Evolutionary conservation across 1,140 invertebrate genomes (phyloP).

Genomic region (Spodoptera frugiperda): DNA sequence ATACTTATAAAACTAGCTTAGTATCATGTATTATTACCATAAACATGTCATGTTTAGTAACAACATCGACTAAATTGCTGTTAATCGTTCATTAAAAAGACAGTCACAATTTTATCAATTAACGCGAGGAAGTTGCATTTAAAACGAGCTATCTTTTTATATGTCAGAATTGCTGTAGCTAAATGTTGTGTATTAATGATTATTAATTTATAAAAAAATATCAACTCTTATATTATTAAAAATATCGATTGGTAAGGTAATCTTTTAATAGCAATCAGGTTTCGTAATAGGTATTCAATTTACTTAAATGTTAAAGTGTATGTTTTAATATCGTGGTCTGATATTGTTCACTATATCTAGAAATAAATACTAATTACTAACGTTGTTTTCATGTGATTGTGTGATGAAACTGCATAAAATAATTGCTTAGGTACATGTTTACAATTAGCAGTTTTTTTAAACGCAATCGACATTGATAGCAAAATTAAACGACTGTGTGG

Average conservation of each 20-base stretch:
- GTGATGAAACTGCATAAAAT: not conserved
- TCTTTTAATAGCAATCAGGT: too few relatives aligned
- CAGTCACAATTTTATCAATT: not conserved
- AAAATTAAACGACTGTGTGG: too few relatives aligned
- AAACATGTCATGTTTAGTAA: constrained; percentile 12
- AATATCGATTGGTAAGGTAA: too few relatives aligned
- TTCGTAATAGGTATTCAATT: too few relatives aligned
- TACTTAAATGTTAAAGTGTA: too few relatives aligned
- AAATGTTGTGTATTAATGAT: not conserved
- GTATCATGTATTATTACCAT: constrained; percentile 6
- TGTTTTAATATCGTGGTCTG: too few relatives aligned
- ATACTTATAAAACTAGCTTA: not conserved
- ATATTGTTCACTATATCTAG: too few relatives aligned
- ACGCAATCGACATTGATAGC: not conserved
- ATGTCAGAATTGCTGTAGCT: not conserved
- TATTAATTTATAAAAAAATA: too few relatives aligned
- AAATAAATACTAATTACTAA: too few relatives aligned
- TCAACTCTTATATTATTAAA: too few relatives aligned
- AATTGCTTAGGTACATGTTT: not conserved
- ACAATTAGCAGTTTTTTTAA: not conserved
- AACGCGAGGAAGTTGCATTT: constrained; percentile 6
- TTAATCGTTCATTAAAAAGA: constrained; percentile 21
- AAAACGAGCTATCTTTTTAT: not conserved
- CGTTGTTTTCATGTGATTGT: not conserved
- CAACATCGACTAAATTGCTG: constrained; percentile 31